phyloP scores from a whole-genome alignment of 1,140 invertebrate genomes.

The Camponotus floridanus region DNA sequence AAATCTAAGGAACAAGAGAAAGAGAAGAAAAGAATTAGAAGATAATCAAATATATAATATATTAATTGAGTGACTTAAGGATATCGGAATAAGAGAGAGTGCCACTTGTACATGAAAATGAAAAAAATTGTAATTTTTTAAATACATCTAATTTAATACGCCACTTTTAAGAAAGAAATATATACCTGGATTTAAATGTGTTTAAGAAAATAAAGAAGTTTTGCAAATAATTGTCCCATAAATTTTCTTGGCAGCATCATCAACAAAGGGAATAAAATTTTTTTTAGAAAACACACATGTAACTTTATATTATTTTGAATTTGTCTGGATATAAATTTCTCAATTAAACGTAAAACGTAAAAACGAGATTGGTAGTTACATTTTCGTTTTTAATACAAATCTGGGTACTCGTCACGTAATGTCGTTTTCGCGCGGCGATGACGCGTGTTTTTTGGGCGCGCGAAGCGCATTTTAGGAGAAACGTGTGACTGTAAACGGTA shows the following conservation, averaged over 20 bases:
- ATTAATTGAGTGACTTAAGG: background rate
- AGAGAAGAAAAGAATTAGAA: background rate
- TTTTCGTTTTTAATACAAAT: slow-evolving; percentile 26
- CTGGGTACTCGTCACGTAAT: background rate
- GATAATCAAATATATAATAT: no score
- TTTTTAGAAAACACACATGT: background rate
- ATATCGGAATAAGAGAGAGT: background rate
- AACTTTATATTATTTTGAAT: background rate
- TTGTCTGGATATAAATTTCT: background rate
- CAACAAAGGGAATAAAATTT: background rate
- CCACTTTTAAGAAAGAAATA: no score
- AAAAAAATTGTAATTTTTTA: background rate
- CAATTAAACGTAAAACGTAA: background rate
- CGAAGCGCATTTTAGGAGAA: slow-evolving; percentile 29
- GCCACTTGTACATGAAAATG: background rate
- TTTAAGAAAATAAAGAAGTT: background rate
- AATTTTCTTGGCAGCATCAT: background rate
- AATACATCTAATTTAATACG: background rate
- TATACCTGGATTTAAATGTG: no score
- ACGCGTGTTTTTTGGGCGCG: slow-evolving; percentile 44
- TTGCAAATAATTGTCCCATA: background rate
- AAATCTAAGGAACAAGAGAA: background rate
- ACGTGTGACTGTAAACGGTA: slow-evolving; percentile 43
- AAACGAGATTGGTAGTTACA: background rate
- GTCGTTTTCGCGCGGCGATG: slow-evolving; percentile 44